Evolutionary conservation across 2,888 invertebrate genomes (phyloP).

Genomic region (Lingula anatina): DNA sequence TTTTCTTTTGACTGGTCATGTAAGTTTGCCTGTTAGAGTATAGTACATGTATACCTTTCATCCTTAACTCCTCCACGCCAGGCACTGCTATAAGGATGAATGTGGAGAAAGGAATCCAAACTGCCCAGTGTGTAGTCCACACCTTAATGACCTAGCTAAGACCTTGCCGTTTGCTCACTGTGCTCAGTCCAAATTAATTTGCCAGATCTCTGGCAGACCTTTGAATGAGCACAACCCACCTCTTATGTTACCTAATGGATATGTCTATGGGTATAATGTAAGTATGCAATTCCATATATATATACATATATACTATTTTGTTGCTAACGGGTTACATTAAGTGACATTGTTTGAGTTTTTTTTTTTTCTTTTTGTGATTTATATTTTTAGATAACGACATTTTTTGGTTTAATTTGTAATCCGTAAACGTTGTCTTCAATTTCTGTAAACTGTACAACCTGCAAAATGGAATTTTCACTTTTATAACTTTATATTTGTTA

Average conservation of each 20-base stretch:
- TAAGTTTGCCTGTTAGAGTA: no score
- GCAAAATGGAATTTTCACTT: no score
- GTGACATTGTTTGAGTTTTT: no score
- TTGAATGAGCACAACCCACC: constrained; percentile 97
- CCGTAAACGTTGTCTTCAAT: no score
- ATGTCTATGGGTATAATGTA: constrained; percentile 67
- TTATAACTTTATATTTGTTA: no score
- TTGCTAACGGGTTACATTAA: no score
- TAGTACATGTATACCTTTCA: neutral
- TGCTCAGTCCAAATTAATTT: constrained; percentile 90
- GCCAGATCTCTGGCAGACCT: constrained; percentile 80
- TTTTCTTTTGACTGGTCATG: neutral
- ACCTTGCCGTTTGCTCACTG: constrained; percentile 87
- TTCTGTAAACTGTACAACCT: no score
- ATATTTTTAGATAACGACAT: no score
- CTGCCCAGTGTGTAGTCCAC: constrained; percentile 89
- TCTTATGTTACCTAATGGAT: constrained; percentile 97
- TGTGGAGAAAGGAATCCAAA: constrained; percentile 62
- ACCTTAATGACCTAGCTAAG: constrained; percentile 79
- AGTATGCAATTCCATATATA: constrained; percentile 13
- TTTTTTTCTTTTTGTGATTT: no score
- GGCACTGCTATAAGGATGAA: constrained; percentile 49
- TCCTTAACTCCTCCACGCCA: constrained; percentile 8
- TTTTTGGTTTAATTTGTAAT: no score
- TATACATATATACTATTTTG: no score